Base-by-base conservation (phyloP, 1,140 invertebrate species). In the Stegodyphus mimosarum region DNA sequence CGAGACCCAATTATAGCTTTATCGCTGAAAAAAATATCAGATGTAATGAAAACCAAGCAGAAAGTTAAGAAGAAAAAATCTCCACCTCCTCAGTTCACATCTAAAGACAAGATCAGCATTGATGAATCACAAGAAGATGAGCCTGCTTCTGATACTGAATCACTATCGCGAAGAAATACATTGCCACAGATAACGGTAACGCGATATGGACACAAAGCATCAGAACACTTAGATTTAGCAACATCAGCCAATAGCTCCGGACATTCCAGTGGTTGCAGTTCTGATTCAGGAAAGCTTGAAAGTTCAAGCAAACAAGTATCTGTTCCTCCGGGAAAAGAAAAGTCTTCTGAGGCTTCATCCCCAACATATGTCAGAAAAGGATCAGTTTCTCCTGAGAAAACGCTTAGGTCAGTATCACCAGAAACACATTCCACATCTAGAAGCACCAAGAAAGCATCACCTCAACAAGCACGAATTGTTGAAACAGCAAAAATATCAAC, bases 121-220 rank as follows among this genome's bases (percentile, higher is more conserved):
- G 55, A 66, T 52, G 18, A 18, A 66, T n/a, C 7, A n/a, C 70
- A 10, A 48, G 50, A 18, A 13, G 81, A 71, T 11, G 73, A 75
- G 11, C 6, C 15, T 11, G 53, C 7, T 18, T 76, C 66, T 11
- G 83, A 70, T 6, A 60, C 64, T 13, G 83, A 86, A 63, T 77
- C 69, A 18, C n/a, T 11, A 5, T 69, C 81, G 50, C 77, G 75
- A 55, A 76, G 83, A 33, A 86, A 86, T 53, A 86, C 83, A 13
- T 66, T 86, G 11, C 83, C 83, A 7, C 83, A 86, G 72, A 86
- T 86, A n/a, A 86, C 74, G 9, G 7, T 86, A 55, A 86, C 83
- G 7, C 17, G 49, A 33, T 78, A 51, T 66, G 83, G 74, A 49
- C 66, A 53, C n/a, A 77, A 78, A 55, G 55, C 55, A 52, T 17